These are phyloP conservation scores for Phaedon cochleariae DNA, from an alignment of 2,888 invertebrate genomes.

Conservation along the genomic window DNA sequence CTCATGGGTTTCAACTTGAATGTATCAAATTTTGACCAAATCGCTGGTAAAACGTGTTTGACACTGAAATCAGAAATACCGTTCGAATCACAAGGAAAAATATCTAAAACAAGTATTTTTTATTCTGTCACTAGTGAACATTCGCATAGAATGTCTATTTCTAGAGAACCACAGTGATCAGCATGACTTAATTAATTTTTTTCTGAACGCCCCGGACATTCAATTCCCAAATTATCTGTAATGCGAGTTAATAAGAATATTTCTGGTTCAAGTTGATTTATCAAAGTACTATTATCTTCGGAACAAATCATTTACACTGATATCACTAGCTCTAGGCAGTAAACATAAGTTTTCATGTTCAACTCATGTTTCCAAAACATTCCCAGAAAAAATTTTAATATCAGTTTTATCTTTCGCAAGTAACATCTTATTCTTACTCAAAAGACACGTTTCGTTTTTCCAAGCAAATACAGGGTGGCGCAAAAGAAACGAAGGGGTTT, in stretches of 20 bases:
- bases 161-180: not conserved
- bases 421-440: not conserved
- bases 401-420: not conserved
- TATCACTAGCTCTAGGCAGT: not conserved
- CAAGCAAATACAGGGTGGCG: too few species aligned
- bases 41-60: not conserved
- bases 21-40: slow-evolving; percentile 6
- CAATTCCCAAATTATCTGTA: not conserved
- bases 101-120: not conserved
- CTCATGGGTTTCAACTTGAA: not conserved
- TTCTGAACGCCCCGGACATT: not conserved
- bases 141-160: not conserved
- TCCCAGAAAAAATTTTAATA: not conserved
- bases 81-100: not conserved
- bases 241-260: not conserved
- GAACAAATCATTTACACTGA: not conserved
- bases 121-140: not conserved
- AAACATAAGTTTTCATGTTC: not conserved
- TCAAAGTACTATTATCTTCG: not conserved
- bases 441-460: not conserved
- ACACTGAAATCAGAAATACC: not conserved
- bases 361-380: not conserved
- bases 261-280: not conserved
- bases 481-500: too few species aligned
- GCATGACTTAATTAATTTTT: not conserved